Evolutionary conservation across 1,140 invertebrate species (phyloP).

Genomic region (Drosophila suzukii): DNA sequence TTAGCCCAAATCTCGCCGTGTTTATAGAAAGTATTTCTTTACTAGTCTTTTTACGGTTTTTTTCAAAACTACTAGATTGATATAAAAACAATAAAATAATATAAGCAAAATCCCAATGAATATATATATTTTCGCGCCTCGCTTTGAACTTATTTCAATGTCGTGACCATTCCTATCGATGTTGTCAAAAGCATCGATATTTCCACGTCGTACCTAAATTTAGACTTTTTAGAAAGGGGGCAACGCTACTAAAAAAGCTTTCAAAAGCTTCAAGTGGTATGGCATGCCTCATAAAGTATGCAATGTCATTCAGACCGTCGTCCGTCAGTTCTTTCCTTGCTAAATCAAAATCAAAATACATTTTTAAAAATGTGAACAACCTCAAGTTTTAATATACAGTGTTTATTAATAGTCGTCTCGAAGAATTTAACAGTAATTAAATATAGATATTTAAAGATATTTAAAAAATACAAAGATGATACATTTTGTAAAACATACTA

Average conservation of each 20-base stretch:
- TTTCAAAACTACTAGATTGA: too few species aligned
- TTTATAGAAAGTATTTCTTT: too few species aligned
- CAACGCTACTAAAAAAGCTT: conserved; percentile 4
- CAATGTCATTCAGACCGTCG: conserved; percentile 17
- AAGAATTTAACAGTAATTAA: not conserved
- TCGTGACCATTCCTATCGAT: not conserved
- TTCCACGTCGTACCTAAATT: not conserved
- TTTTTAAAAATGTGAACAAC: not conserved
- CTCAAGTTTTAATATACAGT: not conserved
- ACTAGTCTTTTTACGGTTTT: too few species aligned
- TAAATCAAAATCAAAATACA: not conserved
- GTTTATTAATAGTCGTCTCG: not conserved
- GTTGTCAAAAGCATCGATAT: not conserved
- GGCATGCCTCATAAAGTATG: conserved; percentile 5
- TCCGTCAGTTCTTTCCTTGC: not conserved
- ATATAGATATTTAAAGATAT: not conserved
- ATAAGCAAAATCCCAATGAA: too few species aligned
- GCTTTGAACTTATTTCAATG: too few species aligned
- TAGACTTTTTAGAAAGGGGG: not conserved
- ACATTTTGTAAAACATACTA: not conserved
- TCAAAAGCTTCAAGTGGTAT: not conserved
- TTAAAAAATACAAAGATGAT: not conserved
- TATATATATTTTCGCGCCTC: too few species aligned
- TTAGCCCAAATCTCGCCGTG: too few species aligned
- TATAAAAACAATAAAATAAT: too few species aligned